Conservation (phyloP, 2,888 invertebrate genomes). For the Poecilus cupreus region DNA sequence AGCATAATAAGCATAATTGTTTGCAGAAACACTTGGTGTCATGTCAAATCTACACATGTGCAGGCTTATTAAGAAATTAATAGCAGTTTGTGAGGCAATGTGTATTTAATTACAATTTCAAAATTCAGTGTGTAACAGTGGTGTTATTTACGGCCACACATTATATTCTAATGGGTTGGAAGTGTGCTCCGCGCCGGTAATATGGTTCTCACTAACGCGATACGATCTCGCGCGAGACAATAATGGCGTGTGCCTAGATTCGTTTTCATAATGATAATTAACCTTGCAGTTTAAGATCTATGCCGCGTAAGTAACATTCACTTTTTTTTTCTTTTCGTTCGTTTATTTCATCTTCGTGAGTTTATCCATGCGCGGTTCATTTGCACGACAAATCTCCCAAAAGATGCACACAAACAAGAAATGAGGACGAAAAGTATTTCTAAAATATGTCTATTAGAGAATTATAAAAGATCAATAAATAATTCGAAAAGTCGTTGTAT, state of each 20-base stretch:
- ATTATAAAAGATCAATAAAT: too few species aligned
- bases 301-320: slow-evolving; percentile 29
- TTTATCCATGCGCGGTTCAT: slow-evolving; percentile 9
- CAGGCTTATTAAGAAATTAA: slow-evolving; percentile 51
- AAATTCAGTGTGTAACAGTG: slow-evolving; percentile 39
- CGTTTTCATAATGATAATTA: slow-evolving; percentile 54
- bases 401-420: background rate
- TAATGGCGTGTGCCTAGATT: slow-evolving; percentile 54
- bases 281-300: slow-evolving; percentile 53
- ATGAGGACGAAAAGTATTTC: too few species aligned
- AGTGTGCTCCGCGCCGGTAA: slow-evolving; percentile 34
- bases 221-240: slow-evolving; percentile 45
- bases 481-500: too few species aligned
- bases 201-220: slow-evolving; percentile 48
- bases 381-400: too few species aligned
- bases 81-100: slow-evolving; percentile 19
- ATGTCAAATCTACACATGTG: slow-evolving; percentile 36
- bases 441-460: too few species aligned
- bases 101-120: slow-evolving; percentile 47
- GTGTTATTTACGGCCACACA: slow-evolving; percentile 41
- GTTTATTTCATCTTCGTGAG: slow-evolving; percentile 41
- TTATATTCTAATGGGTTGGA: slow-evolving; percentile 46
- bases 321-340: slow-evolving; percentile 20
- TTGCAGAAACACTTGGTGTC: slow-evolving; percentile 19
- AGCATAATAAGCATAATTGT: slow-evolving; percentile 32